These are phyloP conservation scores for Xestobium rufovillosum DNA, from an alignment of 2,888 invertebrate species.

Conservation along the genomic window DNA sequence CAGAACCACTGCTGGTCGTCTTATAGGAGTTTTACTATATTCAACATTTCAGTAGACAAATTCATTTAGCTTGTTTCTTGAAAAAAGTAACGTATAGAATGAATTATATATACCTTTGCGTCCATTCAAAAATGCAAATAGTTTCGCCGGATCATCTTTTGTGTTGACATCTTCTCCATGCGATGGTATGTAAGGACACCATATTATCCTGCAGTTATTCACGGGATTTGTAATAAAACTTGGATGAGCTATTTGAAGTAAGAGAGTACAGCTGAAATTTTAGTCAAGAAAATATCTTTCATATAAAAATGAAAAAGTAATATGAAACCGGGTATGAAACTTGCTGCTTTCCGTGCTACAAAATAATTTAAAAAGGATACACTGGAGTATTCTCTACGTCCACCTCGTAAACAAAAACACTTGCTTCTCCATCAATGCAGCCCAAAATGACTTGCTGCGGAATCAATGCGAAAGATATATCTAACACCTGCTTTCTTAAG, in stretches of 20 bases:
- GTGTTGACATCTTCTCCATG: constrained; percentile 49
- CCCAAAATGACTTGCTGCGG: constrained; percentile 71
- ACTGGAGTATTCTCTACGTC: constrained; percentile 53
- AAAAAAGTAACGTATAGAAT: too few species aligned
- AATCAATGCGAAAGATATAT: constrained; percentile 84
- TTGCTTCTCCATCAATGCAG: constrained; percentile 79
- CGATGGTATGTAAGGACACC: constrained; percentile 87
- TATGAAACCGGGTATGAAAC: neutral
- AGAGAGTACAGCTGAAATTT: constrained; percentile 46
- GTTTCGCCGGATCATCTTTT: constrained; percentile 64
- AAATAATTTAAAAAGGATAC: constrained; percentile 42
- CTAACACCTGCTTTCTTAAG: constrained; percentile 81
- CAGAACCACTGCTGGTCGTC: too few species aligned
- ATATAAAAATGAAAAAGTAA: constrained; percentile 14
- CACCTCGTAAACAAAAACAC: constrained; percentile 74
- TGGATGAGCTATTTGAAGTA: constrained; percentile 54
- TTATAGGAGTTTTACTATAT: too few species aligned
- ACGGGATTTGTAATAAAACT: constrained; percentile 25
- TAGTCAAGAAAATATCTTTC: constrained; percentile 22
- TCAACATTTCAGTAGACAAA: too few species aligned
- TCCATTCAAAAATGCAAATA: constrained; percentile 75
- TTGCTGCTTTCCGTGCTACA: neutral
- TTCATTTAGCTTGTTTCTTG: too few species aligned
- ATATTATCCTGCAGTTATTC: constrained; percentile 56
- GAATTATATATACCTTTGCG: constrained; percentile 52